Evolutionary conservation across 2,888 invertebrate species (phyloP).

Genomic region (Andrena haemorrhoa): DNA sequence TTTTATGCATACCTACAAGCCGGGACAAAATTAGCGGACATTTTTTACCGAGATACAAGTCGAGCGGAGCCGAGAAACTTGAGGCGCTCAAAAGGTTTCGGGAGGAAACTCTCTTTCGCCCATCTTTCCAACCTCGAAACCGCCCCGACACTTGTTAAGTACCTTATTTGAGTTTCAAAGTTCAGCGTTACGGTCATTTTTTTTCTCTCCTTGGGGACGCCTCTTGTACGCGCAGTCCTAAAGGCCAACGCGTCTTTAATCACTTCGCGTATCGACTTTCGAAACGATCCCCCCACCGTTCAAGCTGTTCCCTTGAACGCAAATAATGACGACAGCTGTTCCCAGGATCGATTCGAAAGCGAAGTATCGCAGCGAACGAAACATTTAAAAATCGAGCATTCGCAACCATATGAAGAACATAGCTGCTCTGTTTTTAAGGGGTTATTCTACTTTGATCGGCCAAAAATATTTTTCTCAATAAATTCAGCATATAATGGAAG

Average conservation of each 20-base stretch:
- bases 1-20: conserved; percentile 44
- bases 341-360: not conserved
- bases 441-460: too few relatives aligned
- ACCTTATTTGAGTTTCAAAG: conserved; percentile 68
- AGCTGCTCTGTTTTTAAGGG: too few relatives aligned
- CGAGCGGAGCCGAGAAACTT: conserved; percentile 32
- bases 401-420: not conserved
- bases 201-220: not conserved
- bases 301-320: too few relatives aligned
- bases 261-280: conserved; percentile 31
- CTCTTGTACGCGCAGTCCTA: not conserved
- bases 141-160: conserved; percentile 58
- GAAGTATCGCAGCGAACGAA: not conserved
- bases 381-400: not conserved
- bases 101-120: conserved; percentile 43
- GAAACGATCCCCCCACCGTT: conserved; percentile 1
- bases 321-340: conserved; percentile 1
- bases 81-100: conserved; percentile 37
- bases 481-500: too few relatives aligned
- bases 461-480: too few relatives aligned
- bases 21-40: conserved; percentile 54
- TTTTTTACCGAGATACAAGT: conserved; percentile 42
- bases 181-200: conserved; percentile 41
- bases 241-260: conserved; percentile 58
- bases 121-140: conserved; percentile 51